Evolutionary conservation across 2,113 vertebrate genomes (phyloP), one percentile per base, ranked within the genome.

Genomic region (Coracopsis vasa): DNA sequence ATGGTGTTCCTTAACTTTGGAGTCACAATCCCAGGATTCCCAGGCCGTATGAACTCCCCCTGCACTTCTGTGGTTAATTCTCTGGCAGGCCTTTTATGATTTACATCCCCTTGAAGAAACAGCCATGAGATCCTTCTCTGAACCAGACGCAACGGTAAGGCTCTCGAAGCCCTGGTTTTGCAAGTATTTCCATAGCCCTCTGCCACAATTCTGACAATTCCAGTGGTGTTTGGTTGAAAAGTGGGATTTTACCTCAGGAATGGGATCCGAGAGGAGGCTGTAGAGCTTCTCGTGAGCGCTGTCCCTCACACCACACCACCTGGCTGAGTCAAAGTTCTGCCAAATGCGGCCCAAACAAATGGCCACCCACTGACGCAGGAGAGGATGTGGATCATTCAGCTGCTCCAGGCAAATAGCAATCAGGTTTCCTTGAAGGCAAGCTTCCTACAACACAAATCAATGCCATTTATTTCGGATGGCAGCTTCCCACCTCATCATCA

Each of bases 391-490:
- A 96, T 99, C 99, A 3, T 97, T 99, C 72, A 99, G 97, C 98
- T 99, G 99, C 97, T 99, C 99, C 97, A 99, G 98, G 97, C 99
- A 99, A 97, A 99, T 99, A 6, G 99, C 99, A 24, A 99, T 99
- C 85, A 99, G 97, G 97, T 99, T 99, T 16, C 99, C 99, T 91
- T 99, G 99, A 58, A 99, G 98, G 97, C 99, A 99, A 85, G 99
- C 99, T 97, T 99, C 99, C 99, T 99, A 92, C 7, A 83, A 83
- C 60, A 95, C 71, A 94, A 24, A 81, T 21, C 88, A 16, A 37
- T 18, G 31, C 48, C 28, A 75, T 66, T 83, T 37, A 82, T 58
- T 91, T 29, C 21, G 58, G 33, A 45, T 35, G 83, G 28, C 78
- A 91, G 73, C 80, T 87, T 80, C 84, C 81, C 88, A 70, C 72